A percentile compares a stretch with the other conserved stretches of the same genome.
Conservation (phyloP, 2,113 vertebrate species). For the Ursus arctos region DNA sequence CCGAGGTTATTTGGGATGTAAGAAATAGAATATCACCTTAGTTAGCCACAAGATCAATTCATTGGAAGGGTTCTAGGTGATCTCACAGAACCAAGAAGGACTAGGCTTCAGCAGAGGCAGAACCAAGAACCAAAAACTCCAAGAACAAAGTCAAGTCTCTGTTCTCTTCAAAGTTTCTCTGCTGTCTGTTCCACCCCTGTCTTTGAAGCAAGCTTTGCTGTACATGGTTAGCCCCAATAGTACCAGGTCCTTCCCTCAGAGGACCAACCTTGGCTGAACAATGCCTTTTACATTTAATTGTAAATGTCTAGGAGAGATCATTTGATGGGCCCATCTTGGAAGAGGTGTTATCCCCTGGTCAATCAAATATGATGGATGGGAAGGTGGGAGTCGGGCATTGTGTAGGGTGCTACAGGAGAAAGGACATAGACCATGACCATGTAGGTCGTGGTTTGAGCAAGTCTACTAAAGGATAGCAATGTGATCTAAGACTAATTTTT, state of each 20-base stretch:
- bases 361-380: background rate
- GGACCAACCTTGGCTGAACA: background rate
- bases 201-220: background rate
- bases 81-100: background rate
- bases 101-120: background rate
- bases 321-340: background rate
- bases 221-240: background rate
- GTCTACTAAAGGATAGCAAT: background rate
- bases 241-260: background rate
- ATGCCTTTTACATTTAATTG: background rate
- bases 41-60: background rate
- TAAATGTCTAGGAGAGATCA: background rate
- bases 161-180: background rate
- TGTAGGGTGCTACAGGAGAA: background rate
- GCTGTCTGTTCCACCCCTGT: background rate
- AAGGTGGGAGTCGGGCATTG: background rate
- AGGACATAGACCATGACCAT: background rate
- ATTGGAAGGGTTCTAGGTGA: background rate
- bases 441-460: background rate
- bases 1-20: background rate
- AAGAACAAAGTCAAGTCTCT: background rate
- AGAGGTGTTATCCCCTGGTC: background rate
- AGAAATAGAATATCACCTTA: background rate
- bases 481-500: background rate
- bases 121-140: background rate